Base-by-base conservation (phyloP, 2,113 vertebrate genomes). In the Oxyura jamaicensis region DNA sequence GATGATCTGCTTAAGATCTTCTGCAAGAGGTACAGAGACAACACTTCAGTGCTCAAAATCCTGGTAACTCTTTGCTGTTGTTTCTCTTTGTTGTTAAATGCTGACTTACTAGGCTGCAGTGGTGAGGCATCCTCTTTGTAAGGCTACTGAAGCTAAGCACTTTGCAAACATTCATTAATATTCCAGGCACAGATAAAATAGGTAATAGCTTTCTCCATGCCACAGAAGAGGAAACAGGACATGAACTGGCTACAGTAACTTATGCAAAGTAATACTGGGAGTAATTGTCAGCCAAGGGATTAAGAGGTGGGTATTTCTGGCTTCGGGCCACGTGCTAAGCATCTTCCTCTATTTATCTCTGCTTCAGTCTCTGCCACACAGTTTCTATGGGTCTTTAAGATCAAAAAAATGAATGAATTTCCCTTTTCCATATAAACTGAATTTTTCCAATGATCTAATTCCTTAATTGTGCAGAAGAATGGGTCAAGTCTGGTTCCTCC, bases 111-210 rank as follows among this genome's bases (percentile, higher is more conserved):
- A 93, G 55, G 41, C 55, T 33, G 17, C 46, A 22, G 42, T 10
- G 19, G 15, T 41, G 39, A 11, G 56, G 72, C 56, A 90, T 52
- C 31, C 68, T 73, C 52, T 67, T n/a, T n/a, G 48, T 46, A 67
- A 25, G 39, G 26, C 48, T 73, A 36, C 55, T 74, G 63, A 69
- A 39, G 42, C 63, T 52, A 68, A 94, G 83, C 58, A 48, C 65
- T 95, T 93, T 31, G 36, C 52, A 92, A 92, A 55, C 65, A 55
- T 41, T 83, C 52, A 63, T 83, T 91, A 74, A 68, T 68, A 93
- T 81, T 86, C 52, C 2, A 31, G 42, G 55, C 65, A 83, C 13
- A 53, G 11, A 58, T 39, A 52, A 77, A 90, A 81, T 17, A 66
- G 41, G 28, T 59, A 82, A 79, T 63, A 78, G 33, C 36, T 55